phyloP scores from a whole-genome alignment of 2,797 vertebrate genomes.

The Anolis apletophallus region DNA sequence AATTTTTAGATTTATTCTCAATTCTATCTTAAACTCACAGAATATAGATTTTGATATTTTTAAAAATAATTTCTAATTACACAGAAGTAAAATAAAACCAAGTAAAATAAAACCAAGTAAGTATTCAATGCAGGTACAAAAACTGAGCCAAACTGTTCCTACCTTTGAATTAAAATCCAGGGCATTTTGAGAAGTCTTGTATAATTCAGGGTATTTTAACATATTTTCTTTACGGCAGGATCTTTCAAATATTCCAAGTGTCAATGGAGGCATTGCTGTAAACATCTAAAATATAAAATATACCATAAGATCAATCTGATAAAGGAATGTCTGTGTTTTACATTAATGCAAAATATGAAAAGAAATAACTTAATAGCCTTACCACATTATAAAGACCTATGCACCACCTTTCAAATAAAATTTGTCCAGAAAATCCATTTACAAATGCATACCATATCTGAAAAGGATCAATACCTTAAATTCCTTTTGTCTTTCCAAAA shows the following conservation, averaged over 20 bases:
- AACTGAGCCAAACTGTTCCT: conserved; percentile 20
- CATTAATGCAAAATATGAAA: conserved; percentile 33
- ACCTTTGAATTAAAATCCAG: conserved; percentile 94
- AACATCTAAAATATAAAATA: conserved; percentile 84
- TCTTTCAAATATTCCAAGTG: conserved; percentile 97
- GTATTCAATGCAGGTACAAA: background rate
- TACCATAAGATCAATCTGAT: conserved; percentile 13
- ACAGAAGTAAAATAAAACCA: background rate
- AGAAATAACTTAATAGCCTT: conserved; percentile 72
- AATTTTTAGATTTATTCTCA: too few species aligned
- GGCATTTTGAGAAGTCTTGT: conserved; percentile 97
- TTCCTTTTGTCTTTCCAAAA: background rate
- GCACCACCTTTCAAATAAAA: conserved; percentile 98
- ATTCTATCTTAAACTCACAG: background rate
- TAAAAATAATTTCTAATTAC: background rate
- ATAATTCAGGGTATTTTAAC: conserved; percentile 97
- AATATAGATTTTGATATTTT: background rate
- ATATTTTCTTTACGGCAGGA: conserved; percentile 98
- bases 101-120: conserved; percentile 3
- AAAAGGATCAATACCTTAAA: conserved; percentile 37
- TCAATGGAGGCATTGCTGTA: conserved; percentile 95
- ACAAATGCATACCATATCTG: conserved; percentile 99
- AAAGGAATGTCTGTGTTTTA: conserved; percentile 5
- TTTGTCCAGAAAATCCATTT: conserved; percentile 98
- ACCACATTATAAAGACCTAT: conserved; percentile 99